Percentiles rank a stretch among this genome's conserved stretches.
These are phyloP conservation scores for Rhagoletis zephyria DNA, from an alignment of 1,140 invertebrate species.

Conservation along the genomic window DNA sequence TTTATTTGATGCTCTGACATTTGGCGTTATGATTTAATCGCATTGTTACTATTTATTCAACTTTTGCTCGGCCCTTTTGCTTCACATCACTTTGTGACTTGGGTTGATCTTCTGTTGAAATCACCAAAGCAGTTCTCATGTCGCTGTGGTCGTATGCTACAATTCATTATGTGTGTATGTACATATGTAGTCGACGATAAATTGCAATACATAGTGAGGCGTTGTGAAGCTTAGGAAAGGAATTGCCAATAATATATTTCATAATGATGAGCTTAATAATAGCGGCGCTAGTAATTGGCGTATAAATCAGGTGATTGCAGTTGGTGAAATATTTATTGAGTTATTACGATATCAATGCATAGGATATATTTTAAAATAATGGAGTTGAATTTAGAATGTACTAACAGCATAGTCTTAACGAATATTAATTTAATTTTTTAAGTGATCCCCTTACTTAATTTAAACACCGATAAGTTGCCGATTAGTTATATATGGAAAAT, in stretches of 20 bases:
- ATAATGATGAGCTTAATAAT: conserved; percentile 27
- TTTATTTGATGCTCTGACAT: conserved; percentile 37
- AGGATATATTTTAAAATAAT: too few relatives aligned
- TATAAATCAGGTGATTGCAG: conserved; percentile 35
- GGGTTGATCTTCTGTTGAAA: conserved; percentile 14
- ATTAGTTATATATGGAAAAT: too few relatives aligned
- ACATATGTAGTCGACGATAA: conserved; percentile 14
- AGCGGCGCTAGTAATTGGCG: conserved; percentile 19
- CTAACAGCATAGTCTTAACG: too few relatives aligned
- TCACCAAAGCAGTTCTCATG: not conserved
- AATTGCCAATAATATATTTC: not conserved
- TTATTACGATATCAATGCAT: not conserved
- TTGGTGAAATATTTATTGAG: not conserved
- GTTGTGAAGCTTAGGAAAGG: not conserved
- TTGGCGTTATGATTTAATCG: conserved; percentile 51
- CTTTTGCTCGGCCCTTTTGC: conserved; percentile 43
- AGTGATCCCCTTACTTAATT: too few relatives aligned
- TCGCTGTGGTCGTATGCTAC: not conserved
- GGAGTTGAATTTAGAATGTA: too few relatives aligned
- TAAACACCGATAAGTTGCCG: too few relatives aligned
- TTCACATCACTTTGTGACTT: conserved; percentile 5
- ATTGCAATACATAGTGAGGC: not conserved
- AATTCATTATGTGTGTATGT: not conserved
- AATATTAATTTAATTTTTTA: too few relatives aligned
- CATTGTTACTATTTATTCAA: conserved; percentile 41